These are phyloP conservation scores for Drosophila mettleri DNA, from an alignment of 2,888 invertebrate species.

Conservation along the genomic window DNA sequence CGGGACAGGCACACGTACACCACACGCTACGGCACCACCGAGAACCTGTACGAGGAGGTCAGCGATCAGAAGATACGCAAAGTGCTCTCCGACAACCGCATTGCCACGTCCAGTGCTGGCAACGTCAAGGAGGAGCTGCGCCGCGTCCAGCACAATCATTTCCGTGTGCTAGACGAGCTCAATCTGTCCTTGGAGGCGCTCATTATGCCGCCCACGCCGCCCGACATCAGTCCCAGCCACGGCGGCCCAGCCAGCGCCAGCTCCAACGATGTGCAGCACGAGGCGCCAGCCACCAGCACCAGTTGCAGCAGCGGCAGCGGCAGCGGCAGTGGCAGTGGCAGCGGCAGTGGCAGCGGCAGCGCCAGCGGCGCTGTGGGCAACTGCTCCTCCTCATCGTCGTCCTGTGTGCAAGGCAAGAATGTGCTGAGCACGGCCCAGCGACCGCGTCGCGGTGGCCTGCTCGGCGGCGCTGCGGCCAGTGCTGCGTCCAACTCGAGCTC, in stretches of 20 bases:
- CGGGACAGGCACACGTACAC: conserved; percentile 88
- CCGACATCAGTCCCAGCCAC: conserved; percentile 86
- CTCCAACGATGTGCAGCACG: conserved; percentile 85
- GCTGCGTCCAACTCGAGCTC: conserved; percentile 75
- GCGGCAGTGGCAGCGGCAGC: conserved; percentile 23
- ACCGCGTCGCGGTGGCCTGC: conserved; percentile 76
- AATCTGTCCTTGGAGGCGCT: conserved; percentile 95
- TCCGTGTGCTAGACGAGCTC: conserved; percentile 92
- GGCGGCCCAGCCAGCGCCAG: conserved; percentile 28
- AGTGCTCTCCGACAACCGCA: conserved; percentile 86
- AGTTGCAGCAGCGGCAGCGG: conserved; percentile 31
- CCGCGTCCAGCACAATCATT: conserved; percentile 93
- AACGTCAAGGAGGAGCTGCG: conserved; percentile 93
- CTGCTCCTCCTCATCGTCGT: conserved; percentile 33
- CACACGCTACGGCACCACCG: conserved; percentile 93
- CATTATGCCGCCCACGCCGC: conserved; percentile 91
- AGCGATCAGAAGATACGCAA: conserved; percentile 85
- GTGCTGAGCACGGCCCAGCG: conserved; percentile 53
- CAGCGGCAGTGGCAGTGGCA: conserved; percentile 12
- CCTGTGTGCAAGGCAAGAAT: conserved; percentile 43
- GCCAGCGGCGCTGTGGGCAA: conserved; percentile 15
- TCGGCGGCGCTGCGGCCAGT: conserved; percentile 78
- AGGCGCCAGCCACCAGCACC: conserved; percentile 81
- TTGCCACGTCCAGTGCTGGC: conserved; percentile 88
- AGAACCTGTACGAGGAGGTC: conserved; percentile 86